Conservation (phyloP, 2,888 invertebrate species). For the Noctua fimbriata region DNA sequence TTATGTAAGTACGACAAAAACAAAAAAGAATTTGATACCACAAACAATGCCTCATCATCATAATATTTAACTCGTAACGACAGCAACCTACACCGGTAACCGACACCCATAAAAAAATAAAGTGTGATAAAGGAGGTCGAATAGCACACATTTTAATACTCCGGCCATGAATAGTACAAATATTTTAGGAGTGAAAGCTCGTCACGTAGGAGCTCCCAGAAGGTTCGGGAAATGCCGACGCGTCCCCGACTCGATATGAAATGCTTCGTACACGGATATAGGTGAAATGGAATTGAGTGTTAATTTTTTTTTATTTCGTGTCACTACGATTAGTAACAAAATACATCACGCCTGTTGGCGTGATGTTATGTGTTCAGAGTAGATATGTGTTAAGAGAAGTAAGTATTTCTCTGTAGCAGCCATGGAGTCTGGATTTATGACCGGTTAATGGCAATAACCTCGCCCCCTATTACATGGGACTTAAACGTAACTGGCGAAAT, state of each 20-base stretch:
- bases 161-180: slow-evolving; percentile 86
- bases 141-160: slow-evolving; percentile 85
- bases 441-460: background rate
- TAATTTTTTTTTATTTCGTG: too few species aligned
- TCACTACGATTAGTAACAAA: background rate
- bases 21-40: background rate
- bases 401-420: too few species aligned
- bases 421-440: background rate
- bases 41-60: background rate
- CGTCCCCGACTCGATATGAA: slow-evolving; percentile 85
- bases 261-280: slow-evolving; percentile 73
- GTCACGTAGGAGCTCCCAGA: slow-evolving; percentile 82
- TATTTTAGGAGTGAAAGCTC: slow-evolving; percentile 84
- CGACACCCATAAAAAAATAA: slow-evolving; percentile 63
- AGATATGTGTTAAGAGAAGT: too few species aligned
- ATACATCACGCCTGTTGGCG: too few species aligned
- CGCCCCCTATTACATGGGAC: too few species aligned
- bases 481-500: background rate
- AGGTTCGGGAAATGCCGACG: slow-evolving; percentile 85
- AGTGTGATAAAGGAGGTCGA: slow-evolving; percentile 71
- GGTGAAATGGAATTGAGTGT: slow-evolving; percentile 6
- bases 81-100: slow-evolving; percentile 4
- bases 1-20: background rate
- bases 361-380: too few species aligned
- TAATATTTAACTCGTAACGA: slow-evolving; percentile 7